A percentile compares a stretch with the other conserved stretches of the same genome.
These are phyloP conservation scores for Andricus curvator DNA, from an alignment of 2,888 invertebrate species.

Conservation along the genomic window DNA sequence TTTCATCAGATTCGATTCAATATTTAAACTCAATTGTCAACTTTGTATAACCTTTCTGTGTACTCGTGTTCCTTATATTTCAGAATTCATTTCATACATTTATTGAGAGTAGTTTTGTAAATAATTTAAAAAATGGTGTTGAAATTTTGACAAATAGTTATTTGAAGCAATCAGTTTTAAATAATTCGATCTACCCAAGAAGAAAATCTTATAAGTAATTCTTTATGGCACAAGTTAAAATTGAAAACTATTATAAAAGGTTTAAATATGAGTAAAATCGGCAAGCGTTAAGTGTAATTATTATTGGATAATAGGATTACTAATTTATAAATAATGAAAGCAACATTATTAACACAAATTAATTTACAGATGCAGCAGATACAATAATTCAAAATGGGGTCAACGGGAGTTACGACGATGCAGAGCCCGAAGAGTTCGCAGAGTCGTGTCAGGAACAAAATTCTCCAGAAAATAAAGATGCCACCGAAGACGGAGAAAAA, in stretches of 20 bases:
- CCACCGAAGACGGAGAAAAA: neutral
- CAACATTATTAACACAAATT: neutral
- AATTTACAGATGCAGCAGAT: conserved; percentile 63
- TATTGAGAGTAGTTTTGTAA: too few species aligned
- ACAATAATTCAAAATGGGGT: conserved; percentile 77
- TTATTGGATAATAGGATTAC: too few species aligned
- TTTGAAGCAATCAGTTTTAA: too few species aligned
- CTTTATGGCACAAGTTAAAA: too few species aligned
- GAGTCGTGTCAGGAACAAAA: conserved; percentile 54
- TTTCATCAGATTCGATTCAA: neutral
- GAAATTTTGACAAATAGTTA: too few species aligned
- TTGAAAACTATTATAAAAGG: too few species aligned
- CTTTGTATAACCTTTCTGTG: neutral
- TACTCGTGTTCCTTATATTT: neutral
- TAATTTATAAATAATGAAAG: neutral
- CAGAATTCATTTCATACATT: neutral
- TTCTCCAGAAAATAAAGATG: conserved; percentile 29
- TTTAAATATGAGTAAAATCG: too few species aligned
- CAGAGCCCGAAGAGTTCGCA: conserved; percentile 62
- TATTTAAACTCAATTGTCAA: neutral
- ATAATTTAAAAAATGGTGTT: too few species aligned
- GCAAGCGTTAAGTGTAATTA: too few species aligned
- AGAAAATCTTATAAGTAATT: too few species aligned
- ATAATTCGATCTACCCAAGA: too few species aligned
- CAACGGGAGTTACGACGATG: conserved; percentile 76